These are phyloP conservation scores for Clarias laeviceps DNA, from an alignment of 2,797 vertebrate species.

Conservation along the genomic window DNA sequence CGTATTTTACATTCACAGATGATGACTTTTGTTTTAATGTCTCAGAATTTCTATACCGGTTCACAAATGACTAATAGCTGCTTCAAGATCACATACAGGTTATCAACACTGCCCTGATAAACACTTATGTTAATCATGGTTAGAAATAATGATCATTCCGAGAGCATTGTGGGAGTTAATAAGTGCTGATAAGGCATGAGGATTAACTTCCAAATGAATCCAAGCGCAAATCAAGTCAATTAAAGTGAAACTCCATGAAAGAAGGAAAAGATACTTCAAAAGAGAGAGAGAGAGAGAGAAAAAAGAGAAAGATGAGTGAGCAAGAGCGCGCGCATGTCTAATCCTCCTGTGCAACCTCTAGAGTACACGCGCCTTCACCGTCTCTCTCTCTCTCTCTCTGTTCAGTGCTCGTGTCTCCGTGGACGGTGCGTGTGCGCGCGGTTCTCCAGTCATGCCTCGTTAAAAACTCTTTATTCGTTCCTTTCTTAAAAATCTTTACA, in stretches of 20 bases:
- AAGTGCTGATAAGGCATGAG: not conserved
- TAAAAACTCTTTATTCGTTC: conserved; percentile 20
- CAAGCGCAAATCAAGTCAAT: not conserved
- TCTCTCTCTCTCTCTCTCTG: conserved; percentile 29
- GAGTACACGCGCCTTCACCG: conserved; percentile 15
- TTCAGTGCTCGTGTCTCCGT: conserved; percentile 25
- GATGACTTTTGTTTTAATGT: too few relatives aligned
- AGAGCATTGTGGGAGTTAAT: not conserved
- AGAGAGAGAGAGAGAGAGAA: not conserved
- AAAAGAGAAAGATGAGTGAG: conserved; percentile 3
- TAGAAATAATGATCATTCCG: not conserved
- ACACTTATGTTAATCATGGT: not conserved
- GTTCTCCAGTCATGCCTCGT: not conserved
- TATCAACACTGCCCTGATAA: not conserved
- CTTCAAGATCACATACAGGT: not conserved
- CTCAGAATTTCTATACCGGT: too few relatives aligned
- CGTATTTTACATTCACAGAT: too few relatives aligned
- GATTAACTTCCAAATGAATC: not conserved
- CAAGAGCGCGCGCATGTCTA: conserved; percentile 31
- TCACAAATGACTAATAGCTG: not conserved
- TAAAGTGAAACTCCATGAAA: not conserved
- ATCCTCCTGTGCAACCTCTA: conserved; percentile 42
- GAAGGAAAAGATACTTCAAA: not conserved
- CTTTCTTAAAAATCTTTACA: not conserved
- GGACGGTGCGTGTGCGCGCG: conserved; percentile 9